A percentile compares a stretch with the other conserved stretches of the same genome.
phyloP scores from a whole-genome alignment of 2,113 vertebrate genomes.

The Scomber scombrus region DNA sequence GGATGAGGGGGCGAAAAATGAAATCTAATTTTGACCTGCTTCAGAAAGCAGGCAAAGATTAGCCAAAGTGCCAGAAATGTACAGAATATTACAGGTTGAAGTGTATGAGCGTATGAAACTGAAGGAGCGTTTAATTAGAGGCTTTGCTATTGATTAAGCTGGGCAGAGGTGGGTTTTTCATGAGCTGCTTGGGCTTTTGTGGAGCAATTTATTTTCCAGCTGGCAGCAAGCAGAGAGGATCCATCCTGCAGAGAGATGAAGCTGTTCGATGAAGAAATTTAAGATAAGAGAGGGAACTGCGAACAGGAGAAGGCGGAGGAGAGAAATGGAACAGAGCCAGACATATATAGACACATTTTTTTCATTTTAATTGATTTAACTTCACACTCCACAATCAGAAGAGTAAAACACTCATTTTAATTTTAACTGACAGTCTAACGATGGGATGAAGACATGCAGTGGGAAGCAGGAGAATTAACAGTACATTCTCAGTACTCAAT shows the following conservation, averaged over 20 bases:
- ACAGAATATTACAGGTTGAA: conserved; percentile 67
- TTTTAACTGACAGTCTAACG: conserved; percentile 18
- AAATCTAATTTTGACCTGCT: conserved; percentile 52
- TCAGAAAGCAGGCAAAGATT: conserved; percentile 35
- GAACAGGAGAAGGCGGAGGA: neutral
- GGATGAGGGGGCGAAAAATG: conserved; percentile 7
- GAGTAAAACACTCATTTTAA: conserved; percentile 4
- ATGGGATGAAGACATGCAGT: conserved; percentile 2
- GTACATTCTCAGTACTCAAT: neutral
- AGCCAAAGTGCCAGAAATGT: conserved; percentile 30
- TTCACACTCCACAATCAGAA: neutral
- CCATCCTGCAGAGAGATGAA: conserved; percentile 64
- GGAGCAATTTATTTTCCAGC: conserved; percentile 71
- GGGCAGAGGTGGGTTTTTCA: conserved; percentile 68
- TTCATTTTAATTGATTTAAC: conserved; percentile 25
- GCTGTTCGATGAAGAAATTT: conserved; percentile 58
- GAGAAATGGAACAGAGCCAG: conserved; percentile 20
- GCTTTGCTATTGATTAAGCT: conserved; percentile 72
- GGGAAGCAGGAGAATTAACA: conserved; percentile 7
- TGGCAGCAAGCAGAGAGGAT: conserved; percentile 55
- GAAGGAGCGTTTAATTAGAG: conserved; percentile 75
- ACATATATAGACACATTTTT: conserved; percentile 26
- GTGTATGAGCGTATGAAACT: conserved; percentile 61
- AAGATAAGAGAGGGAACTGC: conserved; percentile 37
- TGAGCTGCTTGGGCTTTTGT: conserved; percentile 64